Percentiles rank a stretch among this genome's conserved stretches.
Evolutionary conservation across 2,113 vertebrate genomes (phyloP).

Genomic region (Lonchura striata): DNA sequence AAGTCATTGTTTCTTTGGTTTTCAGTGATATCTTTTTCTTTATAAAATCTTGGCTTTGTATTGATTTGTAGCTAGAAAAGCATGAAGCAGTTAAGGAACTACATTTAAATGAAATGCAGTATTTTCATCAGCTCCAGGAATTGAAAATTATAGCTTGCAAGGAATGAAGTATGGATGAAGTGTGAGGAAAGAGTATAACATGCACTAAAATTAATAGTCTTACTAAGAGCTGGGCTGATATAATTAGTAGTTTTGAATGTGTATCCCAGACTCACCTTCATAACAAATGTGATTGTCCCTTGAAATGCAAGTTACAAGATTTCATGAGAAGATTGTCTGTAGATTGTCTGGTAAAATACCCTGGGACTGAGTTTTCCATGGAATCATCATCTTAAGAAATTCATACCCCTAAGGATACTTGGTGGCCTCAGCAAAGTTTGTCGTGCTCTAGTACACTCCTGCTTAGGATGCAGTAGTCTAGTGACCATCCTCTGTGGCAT

Average conservation of each 20-base stretch:
- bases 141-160: neutral
- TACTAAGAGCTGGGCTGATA: neutral
- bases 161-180: neutral
- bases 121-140: neutral
- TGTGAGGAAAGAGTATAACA: neutral
- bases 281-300: neutral
- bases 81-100: neutral
- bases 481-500: neutral
- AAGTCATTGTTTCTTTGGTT: neutral
- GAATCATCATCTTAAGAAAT: neutral
- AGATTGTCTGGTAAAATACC: neutral
- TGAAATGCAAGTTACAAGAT: neutral
- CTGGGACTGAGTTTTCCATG: neutral
- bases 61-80: neutral
- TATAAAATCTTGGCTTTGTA: neutral
- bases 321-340: neutral
- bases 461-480: neutral
- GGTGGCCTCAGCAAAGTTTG: neutral
- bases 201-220: neutral
- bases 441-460: neutral
- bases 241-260: neutral
- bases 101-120: neutral
- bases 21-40: neutral
- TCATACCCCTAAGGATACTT: neutral
- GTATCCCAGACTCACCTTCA: neutral